Evolutionary conservation across 1,140 invertebrate species (phyloP).

Genomic region (Popillia japonica): DNA sequence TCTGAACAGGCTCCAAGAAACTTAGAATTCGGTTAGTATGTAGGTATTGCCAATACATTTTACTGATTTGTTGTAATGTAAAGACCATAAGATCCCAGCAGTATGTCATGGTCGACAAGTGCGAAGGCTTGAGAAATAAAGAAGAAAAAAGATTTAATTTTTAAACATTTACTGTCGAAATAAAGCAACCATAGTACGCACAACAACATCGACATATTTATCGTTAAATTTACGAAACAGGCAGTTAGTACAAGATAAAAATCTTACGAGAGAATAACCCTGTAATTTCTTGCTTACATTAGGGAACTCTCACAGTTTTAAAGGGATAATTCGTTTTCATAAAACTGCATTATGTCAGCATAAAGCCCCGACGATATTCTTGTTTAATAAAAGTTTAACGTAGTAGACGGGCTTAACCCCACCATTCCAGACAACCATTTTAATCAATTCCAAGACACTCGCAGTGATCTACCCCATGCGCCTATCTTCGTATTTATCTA

Average conservation of each 20-base stretch:
- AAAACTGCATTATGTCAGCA: conserved; percentile 32
- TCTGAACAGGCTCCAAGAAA: too few species aligned
- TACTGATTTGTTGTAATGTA: too few species aligned
- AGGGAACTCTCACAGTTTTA: not conserved
- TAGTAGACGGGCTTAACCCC: conserved; percentile 53
- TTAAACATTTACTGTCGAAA: too few species aligned
- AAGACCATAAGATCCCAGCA: too few species aligned
- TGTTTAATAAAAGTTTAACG: conserved; percentile 51
- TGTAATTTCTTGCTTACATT: not conserved
- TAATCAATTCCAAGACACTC: conserved; percentile 59
- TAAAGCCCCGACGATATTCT: conserved; percentile 23
- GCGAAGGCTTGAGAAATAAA: too few species aligned
- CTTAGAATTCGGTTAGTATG: too few species aligned
- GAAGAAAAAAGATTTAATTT: too few species aligned
- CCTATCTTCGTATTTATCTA: conserved; percentile 58
- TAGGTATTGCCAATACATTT: too few species aligned
- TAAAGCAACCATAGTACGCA: too few species aligned
- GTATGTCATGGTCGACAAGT: too few species aligned
- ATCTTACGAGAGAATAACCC: not conserved
- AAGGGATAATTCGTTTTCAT: conserved; percentile 30
- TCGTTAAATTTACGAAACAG: not conserved
- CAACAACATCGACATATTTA: not conserved
- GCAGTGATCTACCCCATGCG: conserved; percentile 52
- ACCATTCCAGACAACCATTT: conserved; percentile 53
- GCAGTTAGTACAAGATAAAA: not conserved